Base-by-base conservation (phyloP, 2,888 invertebrate species). In the Coecobrya sp. region DNA sequence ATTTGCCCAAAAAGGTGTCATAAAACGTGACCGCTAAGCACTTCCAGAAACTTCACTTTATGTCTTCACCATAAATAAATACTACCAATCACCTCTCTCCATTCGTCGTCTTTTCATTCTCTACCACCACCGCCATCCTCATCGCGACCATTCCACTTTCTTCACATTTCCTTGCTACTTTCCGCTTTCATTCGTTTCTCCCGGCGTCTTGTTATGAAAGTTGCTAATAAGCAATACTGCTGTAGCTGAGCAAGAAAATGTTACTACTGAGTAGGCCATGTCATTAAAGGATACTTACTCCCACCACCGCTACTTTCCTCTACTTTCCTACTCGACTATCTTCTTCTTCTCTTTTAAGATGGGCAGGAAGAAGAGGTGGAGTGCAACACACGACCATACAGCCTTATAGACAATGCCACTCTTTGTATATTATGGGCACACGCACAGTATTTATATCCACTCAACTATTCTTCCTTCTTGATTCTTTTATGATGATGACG, bases 191-290 rank as follows among this genome's bases (percentile, higher is more conserved):
- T 13, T 22, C 36, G n/a, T 27, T 30, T 36, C 45, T 27, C 22
- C n/a, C 22, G 42, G 1, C 22, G 45, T 76, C 13, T 22, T 19
- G 22, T 76, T 36, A 36, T 68, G 68, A 68, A 68, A 68, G 68
- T 68, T 68, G 30, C 73, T 76, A 76, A 76, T 76, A 76, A 45
- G 73, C n/a, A n/a, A n/a, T 45, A 22, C 1, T 70, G 1, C 55
- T 55, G 27, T 62, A 45, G 73, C 42, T 76, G 45, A 13, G 22
- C 10, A 70, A 36, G 13, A 76, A 45, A 76, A 45, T 19, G 45
- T 76, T 76, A 45, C 73, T 1, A 19, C n/a, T 19, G 45, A 45
- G 73, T 3, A 19, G 25, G 73, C 7, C 73, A 42, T 73, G 19
- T 73, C 73, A 73, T 42, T 7, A 73, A 19, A 73, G 42, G 11